Evolutionary conservation across 2,888 invertebrate species (phyloP).

Genomic region (Aporophyla lueneburgensis): DNA sequence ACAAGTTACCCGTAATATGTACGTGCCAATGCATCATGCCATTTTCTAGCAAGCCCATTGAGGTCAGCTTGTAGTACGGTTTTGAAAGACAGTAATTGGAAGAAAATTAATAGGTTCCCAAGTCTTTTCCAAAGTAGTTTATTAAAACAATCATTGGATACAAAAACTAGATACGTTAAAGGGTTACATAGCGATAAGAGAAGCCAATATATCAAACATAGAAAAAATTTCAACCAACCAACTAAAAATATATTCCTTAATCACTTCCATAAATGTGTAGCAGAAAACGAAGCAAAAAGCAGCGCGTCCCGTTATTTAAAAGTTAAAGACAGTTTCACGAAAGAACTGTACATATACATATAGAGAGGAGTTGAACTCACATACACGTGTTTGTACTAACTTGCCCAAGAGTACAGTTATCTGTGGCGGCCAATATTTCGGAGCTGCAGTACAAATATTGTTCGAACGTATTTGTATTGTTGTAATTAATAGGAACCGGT

Average conservation of each 20-base stretch:
- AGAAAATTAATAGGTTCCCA: conserved; percentile 5
- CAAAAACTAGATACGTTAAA: conserved; percentile 13
- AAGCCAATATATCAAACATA: neutral
- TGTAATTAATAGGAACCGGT: conserved; percentile 48
- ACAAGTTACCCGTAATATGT: conserved; percentile 49
- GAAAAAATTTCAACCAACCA: conserved; percentile 31
- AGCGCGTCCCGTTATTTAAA: conserved; percentile 60
- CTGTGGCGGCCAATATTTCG: conserved; percentile 52
- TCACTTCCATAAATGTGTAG: conserved; percentile 46
- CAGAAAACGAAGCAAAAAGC: conserved; percentile 52
- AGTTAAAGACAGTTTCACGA: conserved; percentile 57
- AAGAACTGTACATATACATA: conserved; percentile 42
- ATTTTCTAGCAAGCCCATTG: conserved; percentile 44
- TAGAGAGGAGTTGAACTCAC: conserved; percentile 43
- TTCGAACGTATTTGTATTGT: conserved; percentile 52
- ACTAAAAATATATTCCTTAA: conserved; percentile 46
- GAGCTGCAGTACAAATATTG: conserved; percentile 52
- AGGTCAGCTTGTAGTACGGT: conserved; percentile 25
- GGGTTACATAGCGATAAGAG: neutral
- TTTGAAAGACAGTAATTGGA: conserved; percentile 41
- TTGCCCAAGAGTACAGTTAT: conserved; percentile 63
- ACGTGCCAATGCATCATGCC: conserved; percentile 44
- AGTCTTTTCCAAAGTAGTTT: neutral
- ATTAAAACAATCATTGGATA: conserved; percentile 8
- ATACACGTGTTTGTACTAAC: conserved; percentile 45